Percentiles rank a stretch among this genome's conserved stretches.
Conservation (phyloP, 2,888 invertebrate genomes). For the Lepidocyrtoides sp. region DNA sequence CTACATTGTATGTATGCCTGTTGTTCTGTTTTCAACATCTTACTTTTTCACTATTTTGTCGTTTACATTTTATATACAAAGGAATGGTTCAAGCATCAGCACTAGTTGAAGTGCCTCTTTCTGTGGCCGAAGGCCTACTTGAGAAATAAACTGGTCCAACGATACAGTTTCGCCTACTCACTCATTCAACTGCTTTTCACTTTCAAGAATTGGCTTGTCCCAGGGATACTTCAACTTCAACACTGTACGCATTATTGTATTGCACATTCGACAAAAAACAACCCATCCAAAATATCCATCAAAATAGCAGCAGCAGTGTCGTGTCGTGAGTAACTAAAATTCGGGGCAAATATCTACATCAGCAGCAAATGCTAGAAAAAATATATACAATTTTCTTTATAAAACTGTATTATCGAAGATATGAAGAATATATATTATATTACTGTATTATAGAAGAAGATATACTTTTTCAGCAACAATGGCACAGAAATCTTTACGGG, state of each 20-base stretch:
- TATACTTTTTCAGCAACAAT: constrained; percentile 21
- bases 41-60: too few species aligned
- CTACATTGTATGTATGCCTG: too few species aligned
- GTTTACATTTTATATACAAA: too few species aligned
- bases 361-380: too few species aligned
- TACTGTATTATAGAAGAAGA: background rate
- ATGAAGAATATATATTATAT: too few species aligned
- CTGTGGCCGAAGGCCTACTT: constrained; percentile 52
- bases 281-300: constrained; percentile 30
- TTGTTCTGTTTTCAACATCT: background rate
- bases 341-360: background rate
- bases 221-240: background rate
- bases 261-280: background rate
- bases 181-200: background rate
- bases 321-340: background rate
- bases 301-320: background rate
- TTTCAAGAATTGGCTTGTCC: background rate
- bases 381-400: too few species aligned
- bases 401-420: too few species aligned
- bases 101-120: background rate
- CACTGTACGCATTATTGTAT: too few species aligned
- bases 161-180: too few species aligned
- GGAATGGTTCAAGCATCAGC: background rate
- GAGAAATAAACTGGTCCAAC: constrained; percentile 21
- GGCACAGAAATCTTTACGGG: background rate